Evolutionary conservation across 2,888 invertebrate species (phyloP).

Genomic region (Arrhopalites spinosus): DNA sequence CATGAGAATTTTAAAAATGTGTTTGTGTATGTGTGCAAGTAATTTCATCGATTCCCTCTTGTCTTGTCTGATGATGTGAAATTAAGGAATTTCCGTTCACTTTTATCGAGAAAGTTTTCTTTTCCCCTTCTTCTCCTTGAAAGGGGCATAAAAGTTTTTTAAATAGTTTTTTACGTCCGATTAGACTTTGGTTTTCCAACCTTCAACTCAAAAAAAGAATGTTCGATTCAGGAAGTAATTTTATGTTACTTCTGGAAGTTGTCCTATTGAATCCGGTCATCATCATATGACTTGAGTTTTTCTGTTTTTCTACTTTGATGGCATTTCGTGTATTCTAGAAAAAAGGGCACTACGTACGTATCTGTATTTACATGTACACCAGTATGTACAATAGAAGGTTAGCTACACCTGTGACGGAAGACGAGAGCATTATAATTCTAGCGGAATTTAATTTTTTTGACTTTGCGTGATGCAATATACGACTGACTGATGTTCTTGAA

Average conservation of each 20-base stretch:
- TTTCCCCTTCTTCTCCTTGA: not conserved
- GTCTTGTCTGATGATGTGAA: slow-evolving; percentile 19
- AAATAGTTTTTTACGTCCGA: not conserved
- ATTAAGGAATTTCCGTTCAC: slow-evolving; percentile 12
- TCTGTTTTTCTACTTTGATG: not conserved
- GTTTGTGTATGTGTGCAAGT: not conserved
- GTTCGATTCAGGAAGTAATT: slow-evolving; percentile 2
- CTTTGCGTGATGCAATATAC: slow-evolving; percentile 16
- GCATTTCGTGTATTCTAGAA: not conserved
- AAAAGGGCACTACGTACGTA: not conserved
- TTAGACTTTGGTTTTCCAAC: not conserved
- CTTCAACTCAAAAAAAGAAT: not conserved
- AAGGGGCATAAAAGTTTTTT: not conserved
- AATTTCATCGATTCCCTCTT: slow-evolving; percentile 24
- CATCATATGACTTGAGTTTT: not conserved
- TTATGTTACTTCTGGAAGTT: not conserved
- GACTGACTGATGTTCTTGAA: not conserved
- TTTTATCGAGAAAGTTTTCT: slow-evolving; percentile 28
- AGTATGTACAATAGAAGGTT: not conserved
- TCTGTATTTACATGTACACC: not conserved
- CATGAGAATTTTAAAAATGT: not conserved
- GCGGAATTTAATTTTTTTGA: slow-evolving; percentile 22
- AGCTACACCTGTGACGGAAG: not conserved
- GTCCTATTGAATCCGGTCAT: not conserved
- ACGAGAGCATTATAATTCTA: not conserved